A percentile compares a stretch with the other conserved stretches of the same genome.
phyloP scores from a whole-genome alignment of 2,113 vertebrate genomes.

The Saiga tatarica region DNA sequence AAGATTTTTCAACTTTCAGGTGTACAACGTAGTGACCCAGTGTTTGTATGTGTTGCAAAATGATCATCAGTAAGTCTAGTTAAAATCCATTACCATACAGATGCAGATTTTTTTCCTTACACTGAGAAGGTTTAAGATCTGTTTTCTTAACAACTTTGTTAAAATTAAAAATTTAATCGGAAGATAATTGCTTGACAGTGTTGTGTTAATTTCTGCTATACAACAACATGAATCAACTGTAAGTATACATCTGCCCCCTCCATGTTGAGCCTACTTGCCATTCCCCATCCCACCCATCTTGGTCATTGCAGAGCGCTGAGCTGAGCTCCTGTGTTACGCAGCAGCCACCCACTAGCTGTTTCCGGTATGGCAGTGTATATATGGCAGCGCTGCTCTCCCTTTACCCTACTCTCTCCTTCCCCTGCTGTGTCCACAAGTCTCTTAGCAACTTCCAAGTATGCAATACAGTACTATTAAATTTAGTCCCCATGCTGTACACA shows the following conservation, averaged over 20 bases:
- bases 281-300: rapidly evolving
- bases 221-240: not conserved
- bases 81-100: not conserved
- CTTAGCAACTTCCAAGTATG: not conserved
- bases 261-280: not conserved
- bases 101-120: not conserved
- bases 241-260: not conserved
- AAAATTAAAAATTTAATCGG: not conserved
- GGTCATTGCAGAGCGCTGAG: not conserved
- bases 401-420: not conserved
- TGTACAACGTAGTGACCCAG: not conserved
- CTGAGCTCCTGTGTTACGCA: not conserved
- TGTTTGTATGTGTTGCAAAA: not conserved
- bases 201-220: not conserved
- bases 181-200: not conserved
- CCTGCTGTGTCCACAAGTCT: not conserved
- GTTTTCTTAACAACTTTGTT: not conserved
- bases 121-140: not conserved
- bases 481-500: not conserved
- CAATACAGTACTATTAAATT: not conserved
- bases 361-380: not conserved
- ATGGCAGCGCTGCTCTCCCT: not conserved
- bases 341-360: not conserved
- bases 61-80: not conserved
- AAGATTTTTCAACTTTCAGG: not conserved